Base-by-base conservation (phyloP, 1,140 invertebrate genomes). In the Brachystomella parvula region DNA sequence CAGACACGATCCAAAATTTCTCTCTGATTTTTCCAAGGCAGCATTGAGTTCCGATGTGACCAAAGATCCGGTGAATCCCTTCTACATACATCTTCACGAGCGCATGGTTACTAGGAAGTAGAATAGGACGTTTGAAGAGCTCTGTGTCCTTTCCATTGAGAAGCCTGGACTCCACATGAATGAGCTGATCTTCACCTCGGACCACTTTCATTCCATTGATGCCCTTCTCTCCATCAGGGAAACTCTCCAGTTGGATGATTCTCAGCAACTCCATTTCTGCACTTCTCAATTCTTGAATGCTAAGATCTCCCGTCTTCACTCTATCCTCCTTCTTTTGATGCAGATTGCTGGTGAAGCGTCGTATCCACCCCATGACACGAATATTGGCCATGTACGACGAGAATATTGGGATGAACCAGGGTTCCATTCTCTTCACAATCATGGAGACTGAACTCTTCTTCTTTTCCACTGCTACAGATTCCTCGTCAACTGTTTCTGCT, bases 71-170 rank as follows among this genome's bases (percentile, higher is more conserved):
- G 29, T 64, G 63, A 61, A 29, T 21, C 3, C 19, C 9, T 32
- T 1, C 1, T 29, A 65, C 29, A 12, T 33, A 17, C 31, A n/a
- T 24, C 6, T 59, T 24, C 9, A 39, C 39, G 17, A 63, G 24
- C 12, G 19, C 49, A 58, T 61, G 63, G 56, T 65, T 53, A 44
- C 32, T 58, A 26, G 44, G 47, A 35, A 44, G 24, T 62, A 21
- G 69, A 32, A 58, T 21, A 32, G 21, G n/a, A 39, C 28, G 68
- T 63, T 29, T 65, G 61, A 56, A 65, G 9, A 9, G 19, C 29
- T 19, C 24, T 6, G 3, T 61, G 19, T 24, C 15, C 19, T 26
- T 28, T 24, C 31, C 31, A 12, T 15, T 32, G 15, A 21, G 6
- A 9, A 56, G 12, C 12, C 26, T 12, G 53, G 53, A n/a, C 53